phyloP scores from a whole-genome alignment of 2,113 vertebrate genomes.

The Hipposideros armiger region DNA sequence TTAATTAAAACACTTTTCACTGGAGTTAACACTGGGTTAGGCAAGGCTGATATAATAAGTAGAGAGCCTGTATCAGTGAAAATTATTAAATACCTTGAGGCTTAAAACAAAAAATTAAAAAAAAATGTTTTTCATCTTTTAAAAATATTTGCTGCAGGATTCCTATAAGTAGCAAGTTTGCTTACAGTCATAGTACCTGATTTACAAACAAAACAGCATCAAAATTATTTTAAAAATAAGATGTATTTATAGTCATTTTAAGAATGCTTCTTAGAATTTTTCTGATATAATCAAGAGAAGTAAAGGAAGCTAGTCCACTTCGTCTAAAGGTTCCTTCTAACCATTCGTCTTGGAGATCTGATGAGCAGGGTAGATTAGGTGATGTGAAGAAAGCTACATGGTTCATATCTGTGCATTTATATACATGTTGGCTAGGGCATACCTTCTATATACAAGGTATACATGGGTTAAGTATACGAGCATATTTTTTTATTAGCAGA shows the following conservation, averaged over 20 bases:
- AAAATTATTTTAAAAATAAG: conserved; percentile 12
- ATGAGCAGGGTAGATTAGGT: background rate
- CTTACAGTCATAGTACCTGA: background rate
- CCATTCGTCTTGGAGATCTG: background rate
- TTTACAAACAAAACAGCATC: conserved; percentile 1
- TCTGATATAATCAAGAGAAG: background rate
- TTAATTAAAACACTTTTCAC: background rate
- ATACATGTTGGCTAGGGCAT: background rate
- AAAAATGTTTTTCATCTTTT: background rate
- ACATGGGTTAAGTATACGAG: background rate
- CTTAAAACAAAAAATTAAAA: background rate
- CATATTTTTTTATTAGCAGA: background rate
- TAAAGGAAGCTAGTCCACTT: background rate
- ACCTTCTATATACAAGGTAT: background rate
- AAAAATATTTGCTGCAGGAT: conserved; percentile 41
- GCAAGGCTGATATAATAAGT: background rate
- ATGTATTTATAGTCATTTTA: conserved; percentile 7
- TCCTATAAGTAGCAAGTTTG: conserved; percentile 37
- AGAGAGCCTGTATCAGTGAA: background rate
- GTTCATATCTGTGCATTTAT: background rate
- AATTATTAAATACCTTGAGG: conserved; percentile 26
- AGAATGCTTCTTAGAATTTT: conserved; percentile 15
- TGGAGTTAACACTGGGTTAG: background rate
- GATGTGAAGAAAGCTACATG: background rate
- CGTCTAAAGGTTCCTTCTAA: background rate